Conservation (phyloP, 37 sponge, comb jelly and placozoan genomes). For the Aplysina aerophoba region DNA sequence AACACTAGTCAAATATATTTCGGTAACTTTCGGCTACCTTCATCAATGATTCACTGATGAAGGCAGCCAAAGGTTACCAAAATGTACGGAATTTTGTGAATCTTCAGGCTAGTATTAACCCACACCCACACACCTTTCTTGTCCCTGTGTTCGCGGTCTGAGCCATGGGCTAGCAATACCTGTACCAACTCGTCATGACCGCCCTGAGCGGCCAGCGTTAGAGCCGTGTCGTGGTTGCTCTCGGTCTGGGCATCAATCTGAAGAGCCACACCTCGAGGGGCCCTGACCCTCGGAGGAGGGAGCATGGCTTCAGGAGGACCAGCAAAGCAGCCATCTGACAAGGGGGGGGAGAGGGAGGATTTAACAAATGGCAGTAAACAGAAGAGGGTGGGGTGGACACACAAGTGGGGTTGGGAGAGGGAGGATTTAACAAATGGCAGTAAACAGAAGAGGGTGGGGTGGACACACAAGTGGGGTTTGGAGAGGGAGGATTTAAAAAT, state of each 20-base stretch:
- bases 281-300: neutral
- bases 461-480: too few species aligned
- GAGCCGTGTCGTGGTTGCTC: constrained; percentile 91
- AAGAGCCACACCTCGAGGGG: constrained; percentile 62
- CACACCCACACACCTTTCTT: constrained; percentile 68
- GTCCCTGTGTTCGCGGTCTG: constrained; percentile 88
- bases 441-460: too few species aligned
- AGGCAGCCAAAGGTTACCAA: neutral
- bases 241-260: constrained; percentile 84
- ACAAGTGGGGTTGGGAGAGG: too few species aligned
- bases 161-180: constrained; percentile 70
- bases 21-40: too few species aligned
- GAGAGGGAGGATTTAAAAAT: too few species aligned
- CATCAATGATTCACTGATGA: too few species aligned
- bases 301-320: neutral
- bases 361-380: too few species aligned
- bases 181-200: constrained; percentile 90
- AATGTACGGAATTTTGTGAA: neutral
- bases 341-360: neutral
- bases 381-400: too few species aligned
- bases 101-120: neutral
- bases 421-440: too few species aligned
- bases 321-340: neutral
- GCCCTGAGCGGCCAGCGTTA: constrained; percentile 87
- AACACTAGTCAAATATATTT: neutral